Percentiles rank a stretch among this genome's conserved stretches.
phyloP scores from a whole-genome alignment of 2,113 vertebrate species.

The Gallinago jamesoni region DNA sequence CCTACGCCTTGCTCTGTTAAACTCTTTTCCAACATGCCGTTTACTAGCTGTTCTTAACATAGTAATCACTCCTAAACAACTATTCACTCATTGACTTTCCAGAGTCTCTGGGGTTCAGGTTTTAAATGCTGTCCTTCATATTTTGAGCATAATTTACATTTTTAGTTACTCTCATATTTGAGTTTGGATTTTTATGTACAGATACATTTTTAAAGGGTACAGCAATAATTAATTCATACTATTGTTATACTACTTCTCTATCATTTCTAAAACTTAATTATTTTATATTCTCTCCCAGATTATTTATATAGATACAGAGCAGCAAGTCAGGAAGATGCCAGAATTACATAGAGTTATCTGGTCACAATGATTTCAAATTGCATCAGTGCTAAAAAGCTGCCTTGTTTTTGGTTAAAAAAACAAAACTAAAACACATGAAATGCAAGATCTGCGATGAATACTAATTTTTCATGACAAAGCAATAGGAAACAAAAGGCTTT shows the following conservation, averaged over 20 bases:
- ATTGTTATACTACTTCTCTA: not conserved
- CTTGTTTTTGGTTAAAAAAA: not conserved
- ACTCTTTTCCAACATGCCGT: not conserved
- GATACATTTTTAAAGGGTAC: not conserved
- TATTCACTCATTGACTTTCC: not conserved
- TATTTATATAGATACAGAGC: not conserved
- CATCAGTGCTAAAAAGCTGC: not conserved
- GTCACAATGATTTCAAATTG: not conserved
- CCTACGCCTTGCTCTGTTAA: not conserved
- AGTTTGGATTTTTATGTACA: not conserved
- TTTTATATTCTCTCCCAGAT: not conserved
- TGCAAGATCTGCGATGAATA: not conserved
- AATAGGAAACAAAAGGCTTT: not conserved
- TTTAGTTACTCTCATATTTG: not conserved
- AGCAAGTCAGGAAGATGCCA: not conserved
- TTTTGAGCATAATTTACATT: not conserved
- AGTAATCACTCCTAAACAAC: not conserved
- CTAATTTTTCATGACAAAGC: not conserved
- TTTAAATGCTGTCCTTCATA: not conserved
- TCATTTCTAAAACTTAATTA: not conserved
- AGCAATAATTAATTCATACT: not conserved
- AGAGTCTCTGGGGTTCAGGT: not conserved
- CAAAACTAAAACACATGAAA: not conserved
- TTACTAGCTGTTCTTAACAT: not conserved
- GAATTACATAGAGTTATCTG: not conserved